Conservation (phyloP, 2,797 vertebrate genomes). For the Ambastaia sidthimunki region DNA sequence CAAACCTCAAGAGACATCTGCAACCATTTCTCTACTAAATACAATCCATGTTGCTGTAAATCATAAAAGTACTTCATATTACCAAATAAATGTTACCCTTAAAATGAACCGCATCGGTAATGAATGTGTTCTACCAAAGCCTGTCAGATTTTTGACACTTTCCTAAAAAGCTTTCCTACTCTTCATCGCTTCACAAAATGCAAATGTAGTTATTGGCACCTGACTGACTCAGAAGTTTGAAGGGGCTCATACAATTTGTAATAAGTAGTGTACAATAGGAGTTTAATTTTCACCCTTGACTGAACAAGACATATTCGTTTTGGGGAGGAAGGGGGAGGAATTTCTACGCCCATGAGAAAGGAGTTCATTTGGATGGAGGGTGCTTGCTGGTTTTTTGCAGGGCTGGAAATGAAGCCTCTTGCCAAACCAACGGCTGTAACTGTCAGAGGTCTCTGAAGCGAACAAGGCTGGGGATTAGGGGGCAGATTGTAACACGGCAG, state of each 20-base stretch:
- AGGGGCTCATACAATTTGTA: constrained; percentile 62
- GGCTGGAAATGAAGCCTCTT: constrained; percentile 54
- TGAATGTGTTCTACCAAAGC: constrained; percentile 4
- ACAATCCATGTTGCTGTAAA: not conserved
- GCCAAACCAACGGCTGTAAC: constrained; percentile 45
- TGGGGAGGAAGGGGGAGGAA: constrained; percentile 19
- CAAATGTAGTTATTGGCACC: constrained; percentile 53
- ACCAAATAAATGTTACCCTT: not conserved
- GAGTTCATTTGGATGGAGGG: constrained; percentile 56
- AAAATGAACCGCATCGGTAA: constrained; percentile 17
- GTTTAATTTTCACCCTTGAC: constrained; percentile 68
- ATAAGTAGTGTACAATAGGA: constrained; percentile 59
- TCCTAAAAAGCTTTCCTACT: constrained; percentile 28
- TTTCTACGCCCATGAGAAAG: constrained; percentile 50
- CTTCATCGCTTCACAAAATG: constrained; percentile 27
- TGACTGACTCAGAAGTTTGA: constrained; percentile 60
- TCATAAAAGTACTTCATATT: not conserved
- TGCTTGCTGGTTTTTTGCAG: constrained; percentile 52
- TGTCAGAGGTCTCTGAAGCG: constrained; percentile 43
- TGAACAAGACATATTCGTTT: constrained; percentile 57
- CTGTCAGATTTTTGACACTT: constrained; percentile 23
- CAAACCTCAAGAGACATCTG: constrained; percentile 16
- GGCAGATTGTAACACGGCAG: constrained; percentile 39
- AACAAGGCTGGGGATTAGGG: constrained; percentile 45
- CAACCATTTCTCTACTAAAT: constrained; percentile 1